Conservation (phyloP, 2,113 vertebrate species). For the Geococcyx californianus region DNA sequence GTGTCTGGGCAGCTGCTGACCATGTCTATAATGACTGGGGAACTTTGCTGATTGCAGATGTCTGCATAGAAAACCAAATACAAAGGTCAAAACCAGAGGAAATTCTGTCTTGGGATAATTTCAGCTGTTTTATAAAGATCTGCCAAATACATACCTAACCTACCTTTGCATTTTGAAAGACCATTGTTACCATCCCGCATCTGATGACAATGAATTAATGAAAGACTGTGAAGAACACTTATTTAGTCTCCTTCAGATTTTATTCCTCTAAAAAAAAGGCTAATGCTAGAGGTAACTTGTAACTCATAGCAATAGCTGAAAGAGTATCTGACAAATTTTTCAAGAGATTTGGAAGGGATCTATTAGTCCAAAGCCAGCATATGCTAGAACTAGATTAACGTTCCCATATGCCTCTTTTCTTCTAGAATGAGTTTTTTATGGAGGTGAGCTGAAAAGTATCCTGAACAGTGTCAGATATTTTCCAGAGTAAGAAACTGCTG, state of each 20-base stretch:
- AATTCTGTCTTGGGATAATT: not conserved
- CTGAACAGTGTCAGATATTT: slow-evolving; percentile 10
- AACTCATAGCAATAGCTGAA: not conserved
- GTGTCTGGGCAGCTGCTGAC: not conserved
- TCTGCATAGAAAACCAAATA: not conserved
- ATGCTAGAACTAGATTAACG: not conserved
- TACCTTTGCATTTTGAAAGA: not conserved
- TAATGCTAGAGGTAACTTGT: not conserved
- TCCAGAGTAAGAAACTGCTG: slow-evolving; percentile 4
- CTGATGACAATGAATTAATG: not conserved
- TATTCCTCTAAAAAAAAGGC: not conserved
- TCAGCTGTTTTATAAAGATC: not conserved
- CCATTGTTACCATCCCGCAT: not conserved
- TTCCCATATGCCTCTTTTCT: not conserved
- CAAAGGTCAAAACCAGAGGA: not conserved
- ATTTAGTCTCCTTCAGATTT: not conserved
- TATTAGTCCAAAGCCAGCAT: not conserved
- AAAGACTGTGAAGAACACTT: not conserved
- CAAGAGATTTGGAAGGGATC: not conserved
- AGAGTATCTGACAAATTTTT: slow-evolving; percentile 10
- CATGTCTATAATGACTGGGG: accelerated
- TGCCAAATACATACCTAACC: not conserved
- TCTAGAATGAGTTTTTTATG: slow-evolving; percentile 14
- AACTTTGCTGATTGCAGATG: not conserved
- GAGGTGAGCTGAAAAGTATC: slow-evolving; percentile 3